These are phyloP conservation scores for Columba janthina DNA, from an alignment of 2,113 vertebrate genomes.

Conservation along the genomic window DNA sequence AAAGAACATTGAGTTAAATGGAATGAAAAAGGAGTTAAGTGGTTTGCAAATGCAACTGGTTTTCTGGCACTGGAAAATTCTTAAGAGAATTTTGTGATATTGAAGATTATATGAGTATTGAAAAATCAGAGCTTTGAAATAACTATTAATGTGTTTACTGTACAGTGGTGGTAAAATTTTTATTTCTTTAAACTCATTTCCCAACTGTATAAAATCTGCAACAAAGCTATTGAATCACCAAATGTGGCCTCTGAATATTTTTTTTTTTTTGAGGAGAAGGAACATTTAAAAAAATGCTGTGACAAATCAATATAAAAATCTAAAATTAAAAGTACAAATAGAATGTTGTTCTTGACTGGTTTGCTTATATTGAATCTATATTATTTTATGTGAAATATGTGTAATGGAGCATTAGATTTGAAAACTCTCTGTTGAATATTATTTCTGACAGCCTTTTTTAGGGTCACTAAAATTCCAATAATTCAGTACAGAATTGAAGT, in stretches of 20 bases:
- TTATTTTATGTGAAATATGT: slow-evolving; percentile 80
- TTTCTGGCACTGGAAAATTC: not conserved
- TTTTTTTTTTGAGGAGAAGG: slow-evolving; percentile 35
- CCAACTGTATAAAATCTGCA: not conserved
- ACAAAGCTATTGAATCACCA: slow-evolving; percentile 16
- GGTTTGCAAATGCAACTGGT: not conserved
- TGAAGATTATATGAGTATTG: not conserved
- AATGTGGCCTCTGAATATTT: slow-evolving; percentile 17
- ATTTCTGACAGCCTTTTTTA: slow-evolving; percentile 85
- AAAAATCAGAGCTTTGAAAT: slow-evolving; percentile 3
- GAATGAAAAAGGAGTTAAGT: not conserved
- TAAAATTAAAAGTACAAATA: slow-evolving; percentile 71
- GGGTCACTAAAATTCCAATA: slow-evolving; percentile 89
- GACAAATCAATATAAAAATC: slow-evolving; percentile 68
- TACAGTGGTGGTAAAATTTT: not conserved
- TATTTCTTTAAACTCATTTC: slow-evolving; percentile 7
- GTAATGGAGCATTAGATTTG: slow-evolving; percentile 80
- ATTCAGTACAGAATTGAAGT: slow-evolving; percentile 86
- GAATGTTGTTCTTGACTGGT: slow-evolving; percentile 73
- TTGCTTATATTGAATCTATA: slow-evolving; percentile 75
- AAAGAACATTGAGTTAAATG: not conserved
- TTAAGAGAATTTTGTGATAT: not conserved
- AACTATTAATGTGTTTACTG: not conserved
- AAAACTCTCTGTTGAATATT: slow-evolving; percentile 81
- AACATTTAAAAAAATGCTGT: slow-evolving; percentile 46